Evolutionary conservation across 2,797 vertebrate species (phyloP), one percentile per base, ranked within the genome.

Genomic region (Astyanax mexicanus): DNA sequence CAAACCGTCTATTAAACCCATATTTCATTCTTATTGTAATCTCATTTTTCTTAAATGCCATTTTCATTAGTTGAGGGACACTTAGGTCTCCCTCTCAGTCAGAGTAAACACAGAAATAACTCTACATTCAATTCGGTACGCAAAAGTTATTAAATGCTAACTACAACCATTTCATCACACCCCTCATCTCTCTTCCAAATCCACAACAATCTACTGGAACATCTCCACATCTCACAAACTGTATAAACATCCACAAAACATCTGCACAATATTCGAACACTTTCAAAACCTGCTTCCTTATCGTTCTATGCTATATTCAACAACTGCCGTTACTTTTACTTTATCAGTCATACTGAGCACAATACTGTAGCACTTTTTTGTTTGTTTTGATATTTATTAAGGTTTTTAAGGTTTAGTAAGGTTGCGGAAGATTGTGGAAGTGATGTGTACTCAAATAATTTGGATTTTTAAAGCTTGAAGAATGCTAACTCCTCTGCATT

Each of bases 51-150:
- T n/a, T n/a, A n/a, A n/a, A n/a, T n/a, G n/a, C n/a, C n/a, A 60
- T 37, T 61, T 17, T 32, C 29, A 12, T 15, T 57, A 2, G 10
- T 35, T 3, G 27, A 17, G 3, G 13, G 11, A 25, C 55, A 32
- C 32, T 9, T 17, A 21, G 7, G 10, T n/a, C 4, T 21, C 64
- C 10, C 2, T 10, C 37, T n/a, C 23, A 11, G 11, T 13, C 10
- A 3, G 7, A 23, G 32, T 47, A 2, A 6, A 40, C 21, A 57
- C 35, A 55, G 12, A 57, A 60, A 60, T 47, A n/a, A n/a, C n/a
- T n/a, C n/a, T n/a, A 47, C 69, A 72, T 72, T 60, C 54, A 72
- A 60, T 58, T 47, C 35, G 40, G 38, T 60, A 60, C n/a, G 7
- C 58, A 21, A 29, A 47, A 74, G 29, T 1, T 29, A n/a, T 51